Percentiles rank a stretch among this genome's conserved stretches.
Conservation (phyloP, 2,113 vertebrate genomes). For the Macquaria ambigua region DNA sequence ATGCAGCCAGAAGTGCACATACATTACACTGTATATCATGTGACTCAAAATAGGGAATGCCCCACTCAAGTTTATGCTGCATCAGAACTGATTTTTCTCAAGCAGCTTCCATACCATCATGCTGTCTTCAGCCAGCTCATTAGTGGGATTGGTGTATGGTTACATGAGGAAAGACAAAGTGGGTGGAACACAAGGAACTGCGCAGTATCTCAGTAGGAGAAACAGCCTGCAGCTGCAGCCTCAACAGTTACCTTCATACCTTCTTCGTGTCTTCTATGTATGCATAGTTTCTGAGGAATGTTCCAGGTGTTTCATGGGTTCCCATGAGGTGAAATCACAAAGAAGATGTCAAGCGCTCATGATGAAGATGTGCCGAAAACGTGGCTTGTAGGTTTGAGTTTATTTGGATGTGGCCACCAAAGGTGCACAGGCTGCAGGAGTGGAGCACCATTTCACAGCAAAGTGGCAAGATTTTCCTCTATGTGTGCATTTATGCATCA, state of each 20-base stretch:
- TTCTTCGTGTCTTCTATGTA: conserved; percentile 12
- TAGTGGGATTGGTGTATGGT: conserved; percentile 27
- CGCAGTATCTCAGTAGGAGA: conserved; percentile 15
- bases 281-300: conserved; percentile 31
- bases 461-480: conserved; percentile 12
- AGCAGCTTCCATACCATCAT: conserved; percentile 38
- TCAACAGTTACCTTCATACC: not conserved
- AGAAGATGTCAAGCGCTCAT: conserved; percentile 27
- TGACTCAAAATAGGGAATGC: conserved; percentile 17
- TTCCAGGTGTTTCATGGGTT: conserved; percentile 41
- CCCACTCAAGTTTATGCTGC: conserved; percentile 4
- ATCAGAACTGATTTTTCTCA: conserved; percentile 40
- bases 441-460: not conserved
- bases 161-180: conserved; percentile 25
- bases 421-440: not conserved
- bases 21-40: conserved; percentile 7
- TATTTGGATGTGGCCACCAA: conserved; percentile 19
- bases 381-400: conserved; percentile 8
- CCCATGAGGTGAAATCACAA: conserved; percentile 37
- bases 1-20: not conserved
- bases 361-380: conserved; percentile 1
- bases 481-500: conserved; percentile 12
- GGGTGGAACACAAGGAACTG: conserved; percentile 30
- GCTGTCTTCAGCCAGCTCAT: conserved; percentile 39
- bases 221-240: conserved; percentile 33